These are phyloP conservation scores for Hypsopygia costalis DNA, from an alignment of 2,888 invertebrate genomes.

Conservation along the genomic window DNA sequence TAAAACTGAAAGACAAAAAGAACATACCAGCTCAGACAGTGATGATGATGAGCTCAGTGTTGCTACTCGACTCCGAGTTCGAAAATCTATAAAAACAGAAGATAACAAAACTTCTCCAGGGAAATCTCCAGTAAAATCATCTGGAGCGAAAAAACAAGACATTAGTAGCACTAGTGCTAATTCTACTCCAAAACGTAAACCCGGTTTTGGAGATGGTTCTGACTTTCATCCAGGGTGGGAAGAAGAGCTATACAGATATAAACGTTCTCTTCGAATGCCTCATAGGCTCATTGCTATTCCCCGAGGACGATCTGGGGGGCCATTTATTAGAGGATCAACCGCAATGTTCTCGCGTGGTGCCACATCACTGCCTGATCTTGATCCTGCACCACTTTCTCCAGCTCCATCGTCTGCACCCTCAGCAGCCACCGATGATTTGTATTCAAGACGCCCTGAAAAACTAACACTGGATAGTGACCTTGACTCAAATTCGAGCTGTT, in stretches of 20 bases:
- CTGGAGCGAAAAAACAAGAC: conserved; percentile 56
- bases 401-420: conserved; percentile 82
- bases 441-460: conserved; percentile 65
- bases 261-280: conserved; percentile 90
- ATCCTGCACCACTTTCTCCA: conserved; percentile 86
- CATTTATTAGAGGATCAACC: conserved; percentile 51
- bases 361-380: conserved; percentile 88
- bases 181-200: conserved; percentile 70
- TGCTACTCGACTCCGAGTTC: conserved; percentile 62
- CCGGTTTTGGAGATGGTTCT: conserved; percentile 85
- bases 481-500: conserved; percentile 85
- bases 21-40: conserved; percentile 60
- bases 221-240: conserved; percentile 91
- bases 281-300: conserved; percentile 89
- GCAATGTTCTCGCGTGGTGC: conserved; percentile 82
- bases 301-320: conserved; percentile 82
- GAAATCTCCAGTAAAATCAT: conserved; percentile 56
- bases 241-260: conserved; percentile 90
- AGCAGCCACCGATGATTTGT: conserved; percentile 80
- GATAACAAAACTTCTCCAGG: conserved; percentile 40
- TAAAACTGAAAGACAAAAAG: conserved; percentile 53
- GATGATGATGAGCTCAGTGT: conserved; percentile 61
- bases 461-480: conserved; percentile 82
- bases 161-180: conserved; percentile 47
- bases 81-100: conserved; percentile 74